Percentiles rank a stretch among this genome's conserved stretches.
phyloP scores from a whole-genome alignment of 2,797 vertebrate species.

The Ceyx erithaca region DNA sequence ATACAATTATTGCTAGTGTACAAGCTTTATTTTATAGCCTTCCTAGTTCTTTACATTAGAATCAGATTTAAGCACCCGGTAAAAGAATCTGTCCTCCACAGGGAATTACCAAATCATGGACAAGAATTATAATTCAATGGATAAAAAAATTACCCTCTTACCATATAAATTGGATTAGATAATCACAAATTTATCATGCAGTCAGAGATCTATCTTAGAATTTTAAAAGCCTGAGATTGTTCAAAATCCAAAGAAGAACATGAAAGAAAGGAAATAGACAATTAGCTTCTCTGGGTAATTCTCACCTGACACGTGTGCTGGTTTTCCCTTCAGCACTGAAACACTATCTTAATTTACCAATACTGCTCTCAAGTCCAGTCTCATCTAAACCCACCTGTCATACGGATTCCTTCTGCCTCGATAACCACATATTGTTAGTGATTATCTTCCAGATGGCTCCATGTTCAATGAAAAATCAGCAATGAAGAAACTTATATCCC shows the following conservation, averaged over 20 bases:
- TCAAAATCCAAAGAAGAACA: neutral
- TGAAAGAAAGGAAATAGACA: neutral
- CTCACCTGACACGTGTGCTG: neutral
- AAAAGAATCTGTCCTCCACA: neutral
- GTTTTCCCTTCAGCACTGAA: neutral
- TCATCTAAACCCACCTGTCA: neutral
- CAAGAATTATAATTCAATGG: neutral
- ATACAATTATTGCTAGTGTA: neutral
- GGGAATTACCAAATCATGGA: constrained; percentile 13
- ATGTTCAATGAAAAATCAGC: neutral
- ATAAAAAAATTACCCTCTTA: constrained; percentile 23
- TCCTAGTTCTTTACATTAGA: neutral
- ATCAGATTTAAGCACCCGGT: neutral
- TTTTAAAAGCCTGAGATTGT: constrained; percentile 13
- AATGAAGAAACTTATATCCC: neutral
- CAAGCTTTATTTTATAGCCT: neutral
- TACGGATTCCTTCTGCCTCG: neutral
- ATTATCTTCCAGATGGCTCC: neutral
- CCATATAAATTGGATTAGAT: constrained; percentile 31
- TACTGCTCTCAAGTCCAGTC: neutral
- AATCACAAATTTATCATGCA: neutral
- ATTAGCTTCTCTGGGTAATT: neutral
- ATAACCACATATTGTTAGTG: neutral
- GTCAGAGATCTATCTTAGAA: neutral
- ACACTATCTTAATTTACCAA: neutral